Percentiles rank a stretch among this genome's conserved stretches.
These are phyloP conservation scores for Drosophila atripex DNA, from an alignment of 2,888 invertebrate genomes.

Conservation along the genomic window DNA sequence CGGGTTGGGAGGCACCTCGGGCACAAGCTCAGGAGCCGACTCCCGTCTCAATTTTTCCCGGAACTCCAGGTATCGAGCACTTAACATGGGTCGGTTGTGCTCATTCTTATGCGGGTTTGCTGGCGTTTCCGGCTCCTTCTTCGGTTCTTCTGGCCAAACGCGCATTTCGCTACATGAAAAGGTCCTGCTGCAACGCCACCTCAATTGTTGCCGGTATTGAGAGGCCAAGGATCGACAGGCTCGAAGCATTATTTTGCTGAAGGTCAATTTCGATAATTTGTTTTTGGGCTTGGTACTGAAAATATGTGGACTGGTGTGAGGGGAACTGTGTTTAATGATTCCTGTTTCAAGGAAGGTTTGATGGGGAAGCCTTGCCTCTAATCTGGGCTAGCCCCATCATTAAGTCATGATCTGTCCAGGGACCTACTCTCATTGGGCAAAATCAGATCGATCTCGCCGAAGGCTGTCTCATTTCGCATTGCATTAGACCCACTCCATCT, in stretches of 20 bases:
- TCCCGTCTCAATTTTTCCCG: constrained; percentile 89
- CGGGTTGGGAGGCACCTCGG: constrained; percentile 89
- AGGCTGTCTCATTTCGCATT: constrained; percentile 32
- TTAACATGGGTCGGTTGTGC: constrained; percentile 62
- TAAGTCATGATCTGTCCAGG: constrained; percentile 9
- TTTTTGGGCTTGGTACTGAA: neutral
- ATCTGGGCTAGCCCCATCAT: constrained; percentile 10
- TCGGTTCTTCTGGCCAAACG: constrained; percentile 3
- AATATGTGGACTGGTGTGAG: too few species aligned
- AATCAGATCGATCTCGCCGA: constrained; percentile 2
- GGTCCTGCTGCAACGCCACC: neutral
- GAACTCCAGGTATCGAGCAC: constrained; percentile 87
- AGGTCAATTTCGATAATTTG: neutral
- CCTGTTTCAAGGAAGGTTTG: neutral
- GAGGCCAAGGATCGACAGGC: neutral
- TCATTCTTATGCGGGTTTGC: neutral
- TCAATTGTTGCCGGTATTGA: neutral
- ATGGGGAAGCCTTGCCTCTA: neutral
- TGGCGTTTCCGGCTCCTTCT: neutral
- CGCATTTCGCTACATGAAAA: neutral
- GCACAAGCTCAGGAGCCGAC: constrained; percentile 84
- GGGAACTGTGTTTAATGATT: neutral
- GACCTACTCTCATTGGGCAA: constrained; percentile 30
- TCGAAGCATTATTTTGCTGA: neutral
- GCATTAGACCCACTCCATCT: constrained; percentile 20